Evolutionary conservation across 2,888 invertebrate genomes (phyloP), one percentile per base, ranked within the genome.

Genomic region (Chrysolina haemoptera): DNA sequence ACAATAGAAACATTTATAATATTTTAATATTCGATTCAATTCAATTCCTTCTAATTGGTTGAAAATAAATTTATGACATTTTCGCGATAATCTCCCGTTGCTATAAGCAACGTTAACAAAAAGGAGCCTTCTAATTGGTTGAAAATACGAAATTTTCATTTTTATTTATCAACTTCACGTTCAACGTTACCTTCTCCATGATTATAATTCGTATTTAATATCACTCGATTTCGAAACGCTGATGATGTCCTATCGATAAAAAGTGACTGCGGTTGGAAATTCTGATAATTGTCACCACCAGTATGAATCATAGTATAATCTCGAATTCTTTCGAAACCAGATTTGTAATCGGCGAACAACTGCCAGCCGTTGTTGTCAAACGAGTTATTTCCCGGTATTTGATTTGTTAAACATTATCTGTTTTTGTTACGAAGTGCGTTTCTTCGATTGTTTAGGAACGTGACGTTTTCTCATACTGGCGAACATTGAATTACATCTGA

Each of bases 321-420:
- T 53, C 53, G 53, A 53, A 20, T 53, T 53, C 20, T 12, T 53
- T 53, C 20, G 53, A 53, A 53, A 53, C 20, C 22, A 22, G 53
- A 53, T 20, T 53, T 20, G 18, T 53, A 53, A 20, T 53, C 53
- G 20, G 18, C 53, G 20, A 53, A 53, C 20, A 18, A 53, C 53
- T 4, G 22, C 10, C 53, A 1, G 22, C 10, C 53, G 20, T 20
- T 53, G 16, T 53, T 53, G 53, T 18, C 53, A 53, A 53, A 11
- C 53, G 53, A 53, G 53, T 53, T 53, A 53, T 18, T 53, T 53
- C 53, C 53, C 20, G 14, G 53, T 53, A 53, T 53, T 20, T 18
- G 53, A 53, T 53, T 53, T 53, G 20, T 53, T 53, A 6, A 53
- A 53, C 18, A 12, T 10, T 53, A 53, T 18, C 53, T 20, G 53